phyloP scores from a whole-genome alignment of 2,113 vertebrate genomes.

The Cynocephalus volans region DNA sequence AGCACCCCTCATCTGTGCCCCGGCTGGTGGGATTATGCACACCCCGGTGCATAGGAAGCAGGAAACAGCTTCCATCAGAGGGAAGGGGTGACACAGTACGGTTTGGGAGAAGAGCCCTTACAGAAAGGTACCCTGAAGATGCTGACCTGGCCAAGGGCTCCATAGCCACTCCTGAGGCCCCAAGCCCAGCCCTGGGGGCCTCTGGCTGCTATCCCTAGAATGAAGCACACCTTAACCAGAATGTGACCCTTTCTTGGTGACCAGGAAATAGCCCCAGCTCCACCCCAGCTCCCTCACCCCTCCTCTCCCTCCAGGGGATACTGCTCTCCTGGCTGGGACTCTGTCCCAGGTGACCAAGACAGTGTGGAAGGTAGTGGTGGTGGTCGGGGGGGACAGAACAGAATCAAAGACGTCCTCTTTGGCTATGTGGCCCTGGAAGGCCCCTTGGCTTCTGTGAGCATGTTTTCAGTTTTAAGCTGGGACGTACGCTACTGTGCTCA shows the following conservation, averaged over 20 bases:
- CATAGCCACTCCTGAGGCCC: not conserved
- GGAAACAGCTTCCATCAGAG: not conserved
- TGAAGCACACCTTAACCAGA: not conserved
- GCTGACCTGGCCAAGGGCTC: not conserved
- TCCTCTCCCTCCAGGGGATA: no score
- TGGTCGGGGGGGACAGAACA: rapidly evolving
- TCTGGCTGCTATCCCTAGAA: not conserved
- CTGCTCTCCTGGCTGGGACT: not conserved
- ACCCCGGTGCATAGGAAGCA: no score
- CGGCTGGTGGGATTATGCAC: not conserved
- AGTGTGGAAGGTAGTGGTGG: not conserved
- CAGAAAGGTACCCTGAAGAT: not conserved
- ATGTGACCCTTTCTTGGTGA: not conserved
- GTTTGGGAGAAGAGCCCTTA: not conserved
- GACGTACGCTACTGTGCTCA: not conserved
- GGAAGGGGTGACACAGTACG: rapidly evolving
- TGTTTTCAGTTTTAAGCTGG: not conserved
- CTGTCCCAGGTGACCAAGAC: not conserved
- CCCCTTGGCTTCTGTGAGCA: not conserved
- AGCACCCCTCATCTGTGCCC: not conserved
- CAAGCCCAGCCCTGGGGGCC: not conserved
- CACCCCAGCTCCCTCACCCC: not conserved
- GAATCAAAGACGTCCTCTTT: not conserved
- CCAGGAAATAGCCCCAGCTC: not conserved
- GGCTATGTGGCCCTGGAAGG: not conserved